Evolutionary conservation across 2,797 vertebrate species (phyloP).

Genomic region (Sebastes steindachneri): DNA sequence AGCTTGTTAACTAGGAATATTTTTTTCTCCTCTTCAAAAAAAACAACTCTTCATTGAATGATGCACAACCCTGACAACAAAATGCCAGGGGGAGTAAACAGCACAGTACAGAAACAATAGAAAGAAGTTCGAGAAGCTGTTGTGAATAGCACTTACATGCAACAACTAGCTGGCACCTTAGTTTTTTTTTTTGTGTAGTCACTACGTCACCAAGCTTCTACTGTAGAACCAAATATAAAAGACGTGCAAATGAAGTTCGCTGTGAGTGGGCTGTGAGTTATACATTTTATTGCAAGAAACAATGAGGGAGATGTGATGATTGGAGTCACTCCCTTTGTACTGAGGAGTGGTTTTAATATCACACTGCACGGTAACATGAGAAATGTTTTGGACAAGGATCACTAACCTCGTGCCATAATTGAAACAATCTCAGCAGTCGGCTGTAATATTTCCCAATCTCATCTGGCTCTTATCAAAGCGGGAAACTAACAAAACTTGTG

Average conservation of each 20-base stretch:
- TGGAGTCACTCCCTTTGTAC: background rate
- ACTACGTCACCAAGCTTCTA: background rate
- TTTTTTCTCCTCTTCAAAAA: background rate
- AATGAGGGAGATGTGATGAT: background rate
- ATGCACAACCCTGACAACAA: background rate
- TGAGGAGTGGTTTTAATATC: constrained; percentile 25
- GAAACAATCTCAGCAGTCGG: background rate
- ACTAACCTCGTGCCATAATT: background rate
- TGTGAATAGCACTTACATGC: background rate
- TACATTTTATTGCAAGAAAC: background rate
- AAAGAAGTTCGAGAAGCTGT: background rate
- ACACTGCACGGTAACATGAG: background rate
- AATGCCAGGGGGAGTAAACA: background rate
- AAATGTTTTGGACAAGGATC: constrained; percentile 8
- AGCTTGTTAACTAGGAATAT: background rate
- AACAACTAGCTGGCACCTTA: background rate
- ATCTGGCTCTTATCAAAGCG: constrained; percentile 37
- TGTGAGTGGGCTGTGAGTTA: background rate
- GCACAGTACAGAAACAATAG: background rate
- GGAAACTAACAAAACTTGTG: constrained; percentile 10
- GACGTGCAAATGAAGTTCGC: background rate
- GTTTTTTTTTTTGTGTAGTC: too few species aligned
- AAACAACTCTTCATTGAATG: background rate
- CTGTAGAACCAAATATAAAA: background rate
- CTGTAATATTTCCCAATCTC: constrained; percentile 17